Conservation (phyloP, 2,888 invertebrate species). For the Noctua janthe region DNA sequence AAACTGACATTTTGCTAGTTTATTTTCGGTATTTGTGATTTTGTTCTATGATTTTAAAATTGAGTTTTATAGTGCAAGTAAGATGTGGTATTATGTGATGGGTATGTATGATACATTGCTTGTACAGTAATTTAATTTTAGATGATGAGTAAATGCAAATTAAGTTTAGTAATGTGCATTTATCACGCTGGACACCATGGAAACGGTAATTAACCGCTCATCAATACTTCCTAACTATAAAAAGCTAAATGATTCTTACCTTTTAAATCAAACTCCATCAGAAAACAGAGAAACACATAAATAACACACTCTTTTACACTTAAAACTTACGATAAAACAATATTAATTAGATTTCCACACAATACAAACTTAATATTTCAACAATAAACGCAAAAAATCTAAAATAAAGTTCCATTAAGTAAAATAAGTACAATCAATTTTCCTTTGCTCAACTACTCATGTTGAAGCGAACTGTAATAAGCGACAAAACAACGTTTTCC, state of each 20-base stretch:
- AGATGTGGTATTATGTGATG: not conserved
- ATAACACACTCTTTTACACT: constrained; percentile 68
- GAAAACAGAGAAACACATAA: constrained; percentile 66
- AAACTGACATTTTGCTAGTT: not conserved
- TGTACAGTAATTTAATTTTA: constrained; percentile 29
- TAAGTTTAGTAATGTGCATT: constrained; percentile 35
- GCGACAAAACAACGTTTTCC: constrained; percentile 80
- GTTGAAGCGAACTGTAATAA: constrained; percentile 77
- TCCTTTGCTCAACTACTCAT: constrained; percentile 52
- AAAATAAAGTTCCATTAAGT: constrained; percentile 64
- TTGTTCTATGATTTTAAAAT: not conserved
- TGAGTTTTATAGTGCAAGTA: not conserved
- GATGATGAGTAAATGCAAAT: constrained; percentile 28
- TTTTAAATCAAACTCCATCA: constrained; percentile 75
- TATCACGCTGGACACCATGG: constrained; percentile 51
- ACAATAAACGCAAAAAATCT: constrained; percentile 66
- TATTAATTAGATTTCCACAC: constrained; percentile 66
- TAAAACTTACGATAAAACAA: constrained; percentile 68
- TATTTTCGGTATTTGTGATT: not conserved
- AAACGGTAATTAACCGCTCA: constrained; percentile 61
- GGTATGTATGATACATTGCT: not conserved
- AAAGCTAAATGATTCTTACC: constrained; percentile 70
- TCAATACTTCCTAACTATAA: constrained; percentile 66
- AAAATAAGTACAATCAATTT: constrained; percentile 69
- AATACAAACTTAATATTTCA: constrained; percentile 70